Evolutionary conservation across 1,140 invertebrate species (phyloP).

Genomic region (Eumeta japonica): DNA sequence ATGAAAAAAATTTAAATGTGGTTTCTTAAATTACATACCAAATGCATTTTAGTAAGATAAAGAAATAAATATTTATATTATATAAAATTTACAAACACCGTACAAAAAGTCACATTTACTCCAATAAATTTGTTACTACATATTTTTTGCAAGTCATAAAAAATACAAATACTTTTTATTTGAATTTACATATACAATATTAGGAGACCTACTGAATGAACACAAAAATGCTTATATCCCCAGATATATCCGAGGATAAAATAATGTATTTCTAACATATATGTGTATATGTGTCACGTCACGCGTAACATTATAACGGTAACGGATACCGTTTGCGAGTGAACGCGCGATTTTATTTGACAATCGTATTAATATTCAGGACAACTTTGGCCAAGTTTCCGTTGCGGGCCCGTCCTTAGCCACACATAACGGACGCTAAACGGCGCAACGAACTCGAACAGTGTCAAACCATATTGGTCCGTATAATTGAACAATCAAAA

Average conservation of each 20-base stretch:
- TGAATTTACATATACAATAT: not conserved
- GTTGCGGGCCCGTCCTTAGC: constrained; percentile 27
- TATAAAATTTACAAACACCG: too few species aligned
- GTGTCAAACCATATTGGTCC: constrained; percentile 6
- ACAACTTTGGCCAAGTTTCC: constrained; percentile 24
- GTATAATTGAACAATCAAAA: too few species aligned
- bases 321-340: constrained; percentile 3
- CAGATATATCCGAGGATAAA: not conserved
- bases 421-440: constrained; percentile 22
- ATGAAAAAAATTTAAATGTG: too few species aligned
- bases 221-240: not conserved
- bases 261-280: not conserved
- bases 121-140: too few species aligned
- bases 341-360: constrained; percentile 22
- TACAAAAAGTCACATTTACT: too few species aligned
- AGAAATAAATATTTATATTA: too few species aligned
- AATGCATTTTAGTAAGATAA: too few species aligned
- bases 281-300: too few species aligned
- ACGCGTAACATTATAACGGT: constrained; percentile 12
- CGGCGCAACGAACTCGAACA: constrained; percentile 15
- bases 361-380: constrained; percentile 37
- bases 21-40: too few species aligned
- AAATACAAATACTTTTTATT: not conserved
- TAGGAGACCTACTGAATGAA: not conserved
- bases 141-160: too few species aligned